Conservation (phyloP, 2,113 vertebrate genomes). For the Vireo altiloquus region DNA sequence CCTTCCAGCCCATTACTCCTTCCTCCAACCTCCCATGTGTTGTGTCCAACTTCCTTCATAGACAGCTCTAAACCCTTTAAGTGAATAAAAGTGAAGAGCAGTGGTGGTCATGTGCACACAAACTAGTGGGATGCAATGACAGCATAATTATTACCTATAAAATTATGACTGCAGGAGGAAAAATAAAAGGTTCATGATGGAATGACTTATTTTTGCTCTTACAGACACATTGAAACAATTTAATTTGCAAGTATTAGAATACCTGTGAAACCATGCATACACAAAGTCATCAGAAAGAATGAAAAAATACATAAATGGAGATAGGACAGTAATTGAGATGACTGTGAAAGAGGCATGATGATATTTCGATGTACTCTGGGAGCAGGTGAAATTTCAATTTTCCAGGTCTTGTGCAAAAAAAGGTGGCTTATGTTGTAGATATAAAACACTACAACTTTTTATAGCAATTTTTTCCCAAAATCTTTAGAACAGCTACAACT, state of each 20-base stretch:
- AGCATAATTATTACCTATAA: background rate
- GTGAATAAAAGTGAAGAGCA: background rate
- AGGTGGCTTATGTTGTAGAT: background rate
- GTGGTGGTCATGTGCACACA: background rate
- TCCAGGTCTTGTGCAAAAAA: background rate
- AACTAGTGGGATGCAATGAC: background rate
- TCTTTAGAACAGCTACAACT: background rate
- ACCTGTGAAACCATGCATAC: background rate
- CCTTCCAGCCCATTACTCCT: background rate
- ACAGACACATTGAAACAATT: background rate
- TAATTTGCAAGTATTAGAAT: background rate
- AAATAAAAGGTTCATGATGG: background rate
- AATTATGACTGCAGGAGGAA: background rate
- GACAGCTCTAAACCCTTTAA: background rate
- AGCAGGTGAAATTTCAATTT: background rate
- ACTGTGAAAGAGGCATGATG: background rate
- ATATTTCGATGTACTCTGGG: background rate
- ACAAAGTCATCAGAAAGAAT: background rate
- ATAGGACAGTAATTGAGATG: background rate
- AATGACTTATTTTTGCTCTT: background rate
- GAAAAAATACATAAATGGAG: background rate
- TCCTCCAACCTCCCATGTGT: rapidly evolving
- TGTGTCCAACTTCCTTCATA: background rate
- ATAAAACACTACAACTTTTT: background rate
- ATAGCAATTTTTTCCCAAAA: background rate